These are phyloP conservation scores for Liopterus haemorrhoidalis DNA, from an alignment of 2,888 invertebrate species.

Conservation along the genomic window DNA sequence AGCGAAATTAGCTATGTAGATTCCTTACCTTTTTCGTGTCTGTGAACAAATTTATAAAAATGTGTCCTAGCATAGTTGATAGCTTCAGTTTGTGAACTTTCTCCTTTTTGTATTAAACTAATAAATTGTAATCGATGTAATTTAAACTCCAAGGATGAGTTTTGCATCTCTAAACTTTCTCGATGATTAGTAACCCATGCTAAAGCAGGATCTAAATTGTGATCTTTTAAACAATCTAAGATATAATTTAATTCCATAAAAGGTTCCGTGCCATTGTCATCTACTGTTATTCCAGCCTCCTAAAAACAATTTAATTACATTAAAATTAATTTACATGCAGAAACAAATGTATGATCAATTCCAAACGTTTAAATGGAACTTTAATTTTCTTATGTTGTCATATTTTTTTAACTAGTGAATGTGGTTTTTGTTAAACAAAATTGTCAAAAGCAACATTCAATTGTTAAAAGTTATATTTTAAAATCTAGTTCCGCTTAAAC, in stretches of 20 bases:
- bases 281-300: slow-evolving; percentile 64
- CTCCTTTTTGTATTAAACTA: slow-evolving; percentile 60
- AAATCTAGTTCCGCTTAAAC: no score
- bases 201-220: slow-evolving; percentile 77
- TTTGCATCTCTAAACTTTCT: slow-evolving; percentile 62
- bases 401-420: no score
- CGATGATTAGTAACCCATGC: slow-evolving; percentile 79
- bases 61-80: slow-evolving; percentile 79
- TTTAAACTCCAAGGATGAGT: slow-evolving; percentile 71
- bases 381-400: slow-evolving; percentile 5
- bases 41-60: slow-evolving; percentile 73
- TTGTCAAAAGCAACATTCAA: slow-evolving; percentile 34
- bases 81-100: slow-evolving; percentile 70
- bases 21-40: slow-evolving; percentile 64
- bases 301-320: slow-evolving; percentile 39
- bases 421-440: no score
- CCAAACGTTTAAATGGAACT: no score
- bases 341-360: no score
- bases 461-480: no score
- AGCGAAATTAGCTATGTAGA: no score
- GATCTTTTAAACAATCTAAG: slow-evolving; percentile 74
- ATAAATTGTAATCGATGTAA: slow-evolving; percentile 76
- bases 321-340: slow-evolving; percentile 6
- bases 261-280: slow-evolving; percentile 63
- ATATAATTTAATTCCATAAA: slow-evolving; percentile 83